Evolutionary conservation across 2,888 invertebrate species (phyloP), one percentile per base, ranked within the genome.

Genomic region (Xiphydria camelus): DNA sequence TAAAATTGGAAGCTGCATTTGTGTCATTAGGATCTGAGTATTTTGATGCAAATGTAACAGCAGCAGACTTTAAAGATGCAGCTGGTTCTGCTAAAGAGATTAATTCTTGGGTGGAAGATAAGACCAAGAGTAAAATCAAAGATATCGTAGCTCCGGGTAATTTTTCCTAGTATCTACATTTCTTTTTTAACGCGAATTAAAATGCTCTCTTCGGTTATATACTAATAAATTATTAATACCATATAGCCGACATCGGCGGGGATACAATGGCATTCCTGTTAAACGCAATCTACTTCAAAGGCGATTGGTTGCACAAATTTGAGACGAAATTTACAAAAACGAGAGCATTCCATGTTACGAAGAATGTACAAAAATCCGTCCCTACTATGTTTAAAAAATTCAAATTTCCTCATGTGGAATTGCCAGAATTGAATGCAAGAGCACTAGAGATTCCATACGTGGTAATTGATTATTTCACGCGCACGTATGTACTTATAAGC

Each of bases 121-220:
- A 78, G 45, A 83, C 83, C 0, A 71, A 76, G 12, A 63, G 76
- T 7, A 79, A 78, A 60, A 82, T 83, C 33, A 73, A 73, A 32
- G 66, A 82, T 46, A 62, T 83, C 5, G 64, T 83, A 37, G 62
- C 76, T 2, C 25, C 64, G 12, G 77, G 77, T 70, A 43, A 41
- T 18, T 26, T 15, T 31, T n/a, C 38, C 22, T 10, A 23, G n/a
- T 14, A 4, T 15, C 9, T 34, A 5, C 19, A 36, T n/a, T n/a
- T n/a, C n/a, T n/a, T n/a, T n/a, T n/a, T n/a, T n/a, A n/a, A n/a
- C n/a, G n/a, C n/a, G n/a, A n/a, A n/a, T n/a, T n/a, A n/a, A n/a
- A n/a, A n/a, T n/a, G n/a, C n/a, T n/a, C n/a, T n/a, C n/a, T n/a
- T n/a, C n/a, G n/a, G n/a, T n/a, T n/a, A n/a, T n/a, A n/a, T n/a